phyloP scores from a whole-genome alignment of 2,797 vertebrate genomes.

The Aulostomus chinensis region DNA sequence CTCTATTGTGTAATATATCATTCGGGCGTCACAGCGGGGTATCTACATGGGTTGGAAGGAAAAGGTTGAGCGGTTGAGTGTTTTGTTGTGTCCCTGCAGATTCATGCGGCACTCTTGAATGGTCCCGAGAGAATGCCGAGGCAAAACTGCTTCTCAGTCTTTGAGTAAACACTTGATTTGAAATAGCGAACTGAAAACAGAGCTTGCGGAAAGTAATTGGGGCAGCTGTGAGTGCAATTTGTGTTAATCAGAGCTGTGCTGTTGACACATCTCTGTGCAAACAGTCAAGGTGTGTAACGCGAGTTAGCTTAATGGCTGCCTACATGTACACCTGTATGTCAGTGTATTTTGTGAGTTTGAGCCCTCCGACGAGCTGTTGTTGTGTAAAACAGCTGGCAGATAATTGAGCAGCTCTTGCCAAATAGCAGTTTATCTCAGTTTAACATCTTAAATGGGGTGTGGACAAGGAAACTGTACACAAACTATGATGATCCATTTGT shows the following conservation, averaged over 20 bases:
- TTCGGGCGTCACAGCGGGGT: too few relatives aligned
- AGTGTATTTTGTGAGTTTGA: conserved; percentile 13
- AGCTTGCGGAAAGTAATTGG: conserved; percentile 54
- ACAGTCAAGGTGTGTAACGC: conserved; percentile 9
- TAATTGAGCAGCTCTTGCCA: conserved; percentile 40
- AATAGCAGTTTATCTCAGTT: conserved; percentile 60
- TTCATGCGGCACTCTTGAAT: conserved; percentile 7
- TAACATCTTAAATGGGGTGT: conserved; percentile 47
- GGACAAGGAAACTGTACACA: conserved; percentile 54
- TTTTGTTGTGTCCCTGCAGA: conserved; percentile 10
- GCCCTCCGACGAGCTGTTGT: conserved; percentile 22
- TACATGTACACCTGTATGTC: conserved; percentile 47
- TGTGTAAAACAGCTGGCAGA: conserved; percentile 53
- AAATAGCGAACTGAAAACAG: conserved; percentile 21
- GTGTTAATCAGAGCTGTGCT: conserved; percentile 26
- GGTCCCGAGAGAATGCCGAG: conserved; percentile 10
- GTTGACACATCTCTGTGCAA: conserved; percentile 19
- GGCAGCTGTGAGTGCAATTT: conserved; percentile 29
- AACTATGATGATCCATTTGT: conserved; percentile 41
- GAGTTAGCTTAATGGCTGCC: conserved; percentile 35
- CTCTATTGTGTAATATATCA: too few relatives aligned
- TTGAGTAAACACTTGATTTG: conserved; percentile 33
- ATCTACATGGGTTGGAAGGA: too few relatives aligned
- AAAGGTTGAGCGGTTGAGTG: too few relatives aligned
- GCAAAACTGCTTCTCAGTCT: conserved; percentile 14